These are phyloP conservation scores for Aythya fuligula DNA, from an alignment of 2,797 vertebrate genomes.

Conservation along the genomic window DNA sequence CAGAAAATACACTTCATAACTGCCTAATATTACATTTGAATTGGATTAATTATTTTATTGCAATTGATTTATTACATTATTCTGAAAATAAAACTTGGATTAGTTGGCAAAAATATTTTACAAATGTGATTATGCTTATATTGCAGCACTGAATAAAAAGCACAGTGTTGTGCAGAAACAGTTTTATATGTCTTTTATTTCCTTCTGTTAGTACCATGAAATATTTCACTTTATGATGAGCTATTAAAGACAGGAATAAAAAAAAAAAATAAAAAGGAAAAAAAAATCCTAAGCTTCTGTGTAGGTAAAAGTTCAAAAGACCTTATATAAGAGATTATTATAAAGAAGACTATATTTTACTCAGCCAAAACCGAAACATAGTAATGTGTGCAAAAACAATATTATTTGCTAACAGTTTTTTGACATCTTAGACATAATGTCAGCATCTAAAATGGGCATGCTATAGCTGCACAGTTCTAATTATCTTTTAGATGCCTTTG, in stretches of 20 bases:
- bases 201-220: not conserved
- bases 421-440: not conserved
- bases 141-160: not conserved
- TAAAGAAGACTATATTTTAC: not conserved
- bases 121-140: not conserved
- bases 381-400: not conserved
- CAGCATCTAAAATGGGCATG: slow-evolving; percentile 2
- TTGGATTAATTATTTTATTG: not conserved
- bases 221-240: not conserved
- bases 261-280: not conserved
- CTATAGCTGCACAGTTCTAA: slow-evolving; percentile 30
- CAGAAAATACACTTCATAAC: not conserved
- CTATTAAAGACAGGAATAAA: not conserved
- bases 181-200: not conserved
- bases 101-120: not conserved
- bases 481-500: slow-evolving; percentile 50
- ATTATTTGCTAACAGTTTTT: not conserved
- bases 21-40: not conserved
- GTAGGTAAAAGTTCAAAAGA: not conserved
- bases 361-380: not conserved
- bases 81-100: not conserved
- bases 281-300: not conserved
- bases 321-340: not conserved
- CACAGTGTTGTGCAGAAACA: not conserved
- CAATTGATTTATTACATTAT: not conserved